Evolutionary conservation across 1,140 invertebrate species (phyloP), one percentile per base, ranked within the genome.

Genomic region (Phymorhynchus buccinoides): DNA sequence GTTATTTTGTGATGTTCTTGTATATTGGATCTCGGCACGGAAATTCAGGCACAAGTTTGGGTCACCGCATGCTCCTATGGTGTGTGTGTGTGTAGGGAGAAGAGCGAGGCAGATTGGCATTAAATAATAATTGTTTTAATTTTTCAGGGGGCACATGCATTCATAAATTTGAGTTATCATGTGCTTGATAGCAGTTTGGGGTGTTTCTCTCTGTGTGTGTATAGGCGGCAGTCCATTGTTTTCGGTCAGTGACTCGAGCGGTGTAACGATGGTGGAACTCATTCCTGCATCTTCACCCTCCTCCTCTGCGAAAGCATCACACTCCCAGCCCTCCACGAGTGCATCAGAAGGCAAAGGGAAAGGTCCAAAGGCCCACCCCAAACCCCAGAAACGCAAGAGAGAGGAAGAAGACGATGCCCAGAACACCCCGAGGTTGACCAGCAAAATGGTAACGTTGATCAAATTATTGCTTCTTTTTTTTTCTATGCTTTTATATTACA

Each of bases 391-490:
- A 48, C 80, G 27, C 44, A 66, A 71, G 80, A 52, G 82, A 37
- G 75, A 87, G 9, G 86, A 86, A 16, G 83, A 85, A 16, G 83
- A 85, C 18, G 85, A 87, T 9, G 79, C 85, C n/a, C 84, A 87
- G 39, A 73, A 77, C 0, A 32, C 41, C 41, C 66, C 66, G 35
- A 87, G 84, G 30, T 41, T 92, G 37, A 90, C 87, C 27, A 90
- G 89, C 56, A 91, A 91, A 87, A 84, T 90, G 88, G 90, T 90
- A 81, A 85, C 84, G 18, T 27, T 22, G 39, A 12, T 16, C 56
- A 30, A 14, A 16, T 32, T 41, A 1, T 14, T 83, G 42, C 71
- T 42, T 35, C 16, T 71, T 2, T 41, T 35, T 41, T 2, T 41
- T 75, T 75, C 14, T 16, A 3, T 75, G 6, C 30, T 7, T 14